Percentiles rank a stretch among this genome's conserved stretches.
phyloP scores from a whole-genome alignment of 1,140 invertebrate genomes.

The Megalopta genalis region DNA sequence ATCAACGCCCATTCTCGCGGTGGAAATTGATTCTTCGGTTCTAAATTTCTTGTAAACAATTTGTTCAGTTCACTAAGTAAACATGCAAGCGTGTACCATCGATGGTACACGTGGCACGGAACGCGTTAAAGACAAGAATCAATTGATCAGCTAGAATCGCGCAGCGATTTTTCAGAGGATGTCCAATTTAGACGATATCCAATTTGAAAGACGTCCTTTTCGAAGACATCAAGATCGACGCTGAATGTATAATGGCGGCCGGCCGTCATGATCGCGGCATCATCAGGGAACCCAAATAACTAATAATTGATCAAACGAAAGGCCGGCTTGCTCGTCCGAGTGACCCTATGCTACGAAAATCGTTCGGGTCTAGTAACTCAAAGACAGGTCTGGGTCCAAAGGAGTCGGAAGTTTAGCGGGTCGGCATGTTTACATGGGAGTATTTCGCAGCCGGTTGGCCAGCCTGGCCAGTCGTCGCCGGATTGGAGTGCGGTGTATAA shows the following conservation, averaged over 20 bases:
- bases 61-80: too few species aligned
- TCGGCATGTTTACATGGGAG: slow-evolving; percentile 53
- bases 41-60: too few species aligned
- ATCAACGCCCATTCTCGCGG: too few species aligned
- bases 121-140: too few species aligned
- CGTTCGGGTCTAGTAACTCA: slow-evolving; percentile 14
- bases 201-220: too few species aligned
- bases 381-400: slow-evolving; percentile 23
- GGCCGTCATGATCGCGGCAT: neutral
- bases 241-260: neutral
- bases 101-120: too few species aligned
- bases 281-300: neutral
- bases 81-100: too few species aligned
- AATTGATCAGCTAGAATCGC: too few species aligned
- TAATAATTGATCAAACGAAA: neutral
- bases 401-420: slow-evolving; percentile 47
- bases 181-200: too few species aligned
- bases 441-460: slow-evolving; percentile 50
- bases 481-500: slow-evolving; percentile 66
- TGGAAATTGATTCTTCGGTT: too few species aligned
- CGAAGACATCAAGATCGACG: neutral
- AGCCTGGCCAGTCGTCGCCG: slow-evolving; percentile 43
- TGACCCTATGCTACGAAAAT: neutral
- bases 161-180: too few species aligned
- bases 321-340: accelerated